These are phyloP conservation scores for Limnephilus marmoratus DNA, from an alignment of 2,888 invertebrate species.

Conservation along the genomic window DNA sequence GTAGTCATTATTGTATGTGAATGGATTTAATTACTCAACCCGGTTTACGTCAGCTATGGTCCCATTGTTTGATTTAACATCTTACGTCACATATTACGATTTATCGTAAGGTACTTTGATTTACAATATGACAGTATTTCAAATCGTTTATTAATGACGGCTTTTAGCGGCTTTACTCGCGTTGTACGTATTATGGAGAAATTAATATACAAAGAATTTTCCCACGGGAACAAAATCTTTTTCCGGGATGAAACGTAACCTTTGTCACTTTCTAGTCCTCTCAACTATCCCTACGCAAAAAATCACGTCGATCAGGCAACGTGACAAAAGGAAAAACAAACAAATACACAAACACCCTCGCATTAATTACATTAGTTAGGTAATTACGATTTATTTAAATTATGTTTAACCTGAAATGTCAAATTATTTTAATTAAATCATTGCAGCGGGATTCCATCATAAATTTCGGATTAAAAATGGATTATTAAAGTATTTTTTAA, in stretches of 20 bases:
- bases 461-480: neutral
- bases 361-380: too few relatives aligned
- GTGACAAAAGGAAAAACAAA: too few relatives aligned
- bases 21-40: slow-evolving; percentile 34
- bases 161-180: too few relatives aligned
- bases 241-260: too few relatives aligned
- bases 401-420: neutral
- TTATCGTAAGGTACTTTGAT: neutral
- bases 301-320: too few relatives aligned
- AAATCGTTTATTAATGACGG: neutral
- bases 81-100: neutral
- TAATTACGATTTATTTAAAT: neutral
- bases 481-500: neutral
- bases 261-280: too few relatives aligned
- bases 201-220: too few relatives aligned
- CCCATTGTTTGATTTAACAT: neutral
- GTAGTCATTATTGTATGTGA: slow-evolving; percentile 13
- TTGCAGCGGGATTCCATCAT: neutral
- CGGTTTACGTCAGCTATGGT: neutral
- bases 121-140: neutral
- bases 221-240: too few relatives aligned
- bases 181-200: too few relatives aligned
- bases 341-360: too few relatives aligned
- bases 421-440: neutral
- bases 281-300: too few relatives aligned